Evolutionary conservation across 2,888 invertebrate species (phyloP), one percentile per base, ranked within the genome.

Genomic region (Poecilus cupreus): DNA sequence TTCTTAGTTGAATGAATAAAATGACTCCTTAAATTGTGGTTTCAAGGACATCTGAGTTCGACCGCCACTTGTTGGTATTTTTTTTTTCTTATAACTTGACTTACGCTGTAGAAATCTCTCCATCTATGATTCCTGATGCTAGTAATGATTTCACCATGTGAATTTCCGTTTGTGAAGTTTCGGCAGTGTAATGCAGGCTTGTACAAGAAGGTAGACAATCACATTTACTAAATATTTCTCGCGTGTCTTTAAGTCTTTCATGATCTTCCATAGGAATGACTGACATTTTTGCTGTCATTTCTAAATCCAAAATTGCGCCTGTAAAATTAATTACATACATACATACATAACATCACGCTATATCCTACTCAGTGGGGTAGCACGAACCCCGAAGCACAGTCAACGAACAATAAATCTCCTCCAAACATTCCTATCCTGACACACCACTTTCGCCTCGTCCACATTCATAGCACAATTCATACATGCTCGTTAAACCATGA

Each of bases 121-220:
- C 16, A 13, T 60, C 60, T 0, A 13, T 6, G 2, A n/a, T 6
- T 60, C 60, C 46, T 43, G 43, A 24, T 8, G 13, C 39, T n/a
- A 26, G 0, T n/a, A 70, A 1, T n/a, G 43, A 18, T 8, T 39
- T 37, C 6, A 39, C 0, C 1, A 70, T 70, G 72, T 72, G 80
- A 79, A 13, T 22, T 39, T 3, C 79, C 0, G 85, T 85, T 78
- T 86, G 86, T 11, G 86, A 86, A 0, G 83, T 85, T 81, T 86
- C 86, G 1, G 85, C 83, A 13, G 86, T 85, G 80, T 85, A 87
- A 24, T 84, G 82, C n/a, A 87, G 82, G n/a, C 85, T 84, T 2
- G 85, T 84, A 80, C 87, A 87, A 11, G 85, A 82, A n/a, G 85
- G 85, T 37, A 87, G 76, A 75, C 87, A 87, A 54, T 85, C 83